These are phyloP conservation scores for Phacellophora camtschatica DNA, from an alignment of 30 jellyfish, hydroid and myxozoan genomes.

Conservation along the genomic window DNA sequence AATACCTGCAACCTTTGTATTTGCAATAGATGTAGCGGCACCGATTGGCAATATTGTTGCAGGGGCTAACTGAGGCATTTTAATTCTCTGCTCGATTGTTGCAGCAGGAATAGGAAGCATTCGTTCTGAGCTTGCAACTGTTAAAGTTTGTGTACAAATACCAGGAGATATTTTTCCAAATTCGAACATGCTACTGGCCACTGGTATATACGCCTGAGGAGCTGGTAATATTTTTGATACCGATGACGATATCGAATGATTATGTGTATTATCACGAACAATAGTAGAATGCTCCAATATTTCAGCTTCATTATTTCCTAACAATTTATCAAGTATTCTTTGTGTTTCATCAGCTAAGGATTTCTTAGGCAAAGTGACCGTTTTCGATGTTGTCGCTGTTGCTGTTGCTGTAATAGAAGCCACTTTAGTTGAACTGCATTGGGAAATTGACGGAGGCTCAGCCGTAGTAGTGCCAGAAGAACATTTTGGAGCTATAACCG, in stretches of 20 bases:
- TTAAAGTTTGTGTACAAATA: not conserved
- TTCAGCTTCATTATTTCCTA: constrained; percentile 1
- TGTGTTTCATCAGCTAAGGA: constrained; percentile 49
- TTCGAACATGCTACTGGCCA: not conserved
- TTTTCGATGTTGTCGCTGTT: not conserved
- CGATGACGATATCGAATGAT: not conserved
- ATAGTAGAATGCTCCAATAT: not conserved
- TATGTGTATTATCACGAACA: not conserved
- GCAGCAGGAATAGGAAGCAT: not conserved
- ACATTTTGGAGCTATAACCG: not conserved
- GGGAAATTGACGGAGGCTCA: not conserved
- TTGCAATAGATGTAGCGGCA: not conserved
- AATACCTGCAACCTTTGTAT: not conserved
- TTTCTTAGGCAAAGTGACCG: not conserved
- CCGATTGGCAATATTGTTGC: not conserved
- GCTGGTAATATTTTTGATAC: not conserved
- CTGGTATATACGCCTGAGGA: not conserved
- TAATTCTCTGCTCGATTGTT: not conserved
- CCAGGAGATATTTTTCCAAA: not conserved
- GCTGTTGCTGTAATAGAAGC: not conserved
- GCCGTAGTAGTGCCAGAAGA: not conserved
- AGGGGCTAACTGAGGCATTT: constrained; percentile 2
- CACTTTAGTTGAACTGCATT: not conserved
- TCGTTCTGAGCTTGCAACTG: constrained; percentile 16
- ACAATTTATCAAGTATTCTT: constrained; percentile 29